Conservation (phyloP, 2,888 invertebrate genomes). For the Acholoe squamosa region DNA sequence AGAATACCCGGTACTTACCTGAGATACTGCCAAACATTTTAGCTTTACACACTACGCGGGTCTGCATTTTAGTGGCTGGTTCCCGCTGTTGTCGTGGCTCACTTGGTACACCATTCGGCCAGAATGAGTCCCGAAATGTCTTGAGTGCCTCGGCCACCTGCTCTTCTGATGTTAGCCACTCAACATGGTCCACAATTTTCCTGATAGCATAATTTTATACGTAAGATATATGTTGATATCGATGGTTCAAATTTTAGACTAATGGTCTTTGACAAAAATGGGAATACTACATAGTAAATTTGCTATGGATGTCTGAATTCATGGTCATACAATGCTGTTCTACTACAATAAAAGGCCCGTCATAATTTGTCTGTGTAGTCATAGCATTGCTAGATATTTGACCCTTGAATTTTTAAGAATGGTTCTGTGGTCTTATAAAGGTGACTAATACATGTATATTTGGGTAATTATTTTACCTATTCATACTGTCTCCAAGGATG, state of each 20-base stretch:
- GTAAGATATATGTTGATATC: constrained; percentile 64
- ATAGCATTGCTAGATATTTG: too few relatives aligned
- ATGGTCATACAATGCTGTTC: too few relatives aligned
- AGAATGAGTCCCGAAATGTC: constrained; percentile 87
- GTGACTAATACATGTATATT: too few relatives aligned
- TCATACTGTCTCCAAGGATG: constrained; percentile 92
- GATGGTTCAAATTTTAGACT: too few relatives aligned
- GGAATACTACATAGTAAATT: too few relatives aligned
- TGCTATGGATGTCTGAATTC: too few relatives aligned
- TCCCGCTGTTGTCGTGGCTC: constrained; percentile 85
- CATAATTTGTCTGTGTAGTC: too few relatives aligned
- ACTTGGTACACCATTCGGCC: constrained; percentile 86
- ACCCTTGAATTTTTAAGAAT: too few relatives aligned
- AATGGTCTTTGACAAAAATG: too few relatives aligned
- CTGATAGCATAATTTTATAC: constrained; percentile 82
- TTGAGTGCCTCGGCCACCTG: constrained; percentile 94
- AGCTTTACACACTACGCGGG: constrained; percentile 93
- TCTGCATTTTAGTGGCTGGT: constrained; percentile 88
- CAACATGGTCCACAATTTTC: constrained; percentile 94
- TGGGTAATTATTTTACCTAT: constrained; percentile 83
- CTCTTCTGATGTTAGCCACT: constrained; percentile 92
- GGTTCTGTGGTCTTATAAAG: too few relatives aligned
- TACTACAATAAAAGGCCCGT: too few relatives aligned
- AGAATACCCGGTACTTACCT: too few relatives aligned
- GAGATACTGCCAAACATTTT: constrained; percentile 92